These are phyloP conservation scores for Amphiprion ocellaris DNA, from an alignment of 2,113 vertebrate genomes.

Conservation along the genomic window DNA sequence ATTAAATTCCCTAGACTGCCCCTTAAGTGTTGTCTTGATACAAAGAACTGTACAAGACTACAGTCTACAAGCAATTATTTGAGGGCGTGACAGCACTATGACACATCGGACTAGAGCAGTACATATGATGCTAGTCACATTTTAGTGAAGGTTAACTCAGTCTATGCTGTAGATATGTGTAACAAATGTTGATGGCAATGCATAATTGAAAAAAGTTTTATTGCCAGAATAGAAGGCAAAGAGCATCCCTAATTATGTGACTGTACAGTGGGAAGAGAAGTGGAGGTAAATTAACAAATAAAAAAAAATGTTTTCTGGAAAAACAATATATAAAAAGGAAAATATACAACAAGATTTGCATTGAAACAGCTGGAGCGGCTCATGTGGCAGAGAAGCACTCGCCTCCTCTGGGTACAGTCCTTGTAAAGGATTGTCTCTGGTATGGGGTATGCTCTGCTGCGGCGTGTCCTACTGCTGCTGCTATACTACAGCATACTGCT, in stretches of 20 bases:
- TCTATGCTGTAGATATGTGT: not conserved
- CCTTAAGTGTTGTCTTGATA: not conserved
- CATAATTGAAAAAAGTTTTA: slow-evolving; percentile 51
- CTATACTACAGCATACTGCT: slow-evolving; percentile 97
- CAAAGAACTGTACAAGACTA: not conserved
- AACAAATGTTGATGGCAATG: slow-evolving; percentile 27
- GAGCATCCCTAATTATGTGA: slow-evolving; percentile 19
- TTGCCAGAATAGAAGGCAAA: slow-evolving; percentile 34
- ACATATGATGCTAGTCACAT: not conserved
- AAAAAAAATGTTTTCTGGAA: slow-evolving; percentile 32
- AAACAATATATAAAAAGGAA: slow-evolving; percentile 57
- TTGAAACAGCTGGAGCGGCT: slow-evolving; percentile 61
- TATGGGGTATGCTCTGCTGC: slow-evolving; percentile 31
- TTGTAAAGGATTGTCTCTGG: slow-evolving; percentile 67
- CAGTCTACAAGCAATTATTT: too few species aligned
- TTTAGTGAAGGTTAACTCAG: not conserved
- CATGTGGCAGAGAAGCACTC: slow-evolving; percentile 27
- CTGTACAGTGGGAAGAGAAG: slow-evolving; percentile 20
- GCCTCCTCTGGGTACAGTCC: slow-evolving; percentile 63
- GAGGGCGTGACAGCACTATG: too few species aligned
- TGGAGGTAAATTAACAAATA: slow-evolving; percentile 41
- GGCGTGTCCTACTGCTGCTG: slow-evolving; percentile 46
- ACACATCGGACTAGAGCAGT: too few species aligned
- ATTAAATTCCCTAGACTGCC: too few species aligned
- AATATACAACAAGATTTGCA: slow-evolving; percentile 62